These are phyloP conservation scores for Drosophila greeni DNA, from an alignment of 2,888 invertebrate genomes.

Conservation along the genomic window DNA sequence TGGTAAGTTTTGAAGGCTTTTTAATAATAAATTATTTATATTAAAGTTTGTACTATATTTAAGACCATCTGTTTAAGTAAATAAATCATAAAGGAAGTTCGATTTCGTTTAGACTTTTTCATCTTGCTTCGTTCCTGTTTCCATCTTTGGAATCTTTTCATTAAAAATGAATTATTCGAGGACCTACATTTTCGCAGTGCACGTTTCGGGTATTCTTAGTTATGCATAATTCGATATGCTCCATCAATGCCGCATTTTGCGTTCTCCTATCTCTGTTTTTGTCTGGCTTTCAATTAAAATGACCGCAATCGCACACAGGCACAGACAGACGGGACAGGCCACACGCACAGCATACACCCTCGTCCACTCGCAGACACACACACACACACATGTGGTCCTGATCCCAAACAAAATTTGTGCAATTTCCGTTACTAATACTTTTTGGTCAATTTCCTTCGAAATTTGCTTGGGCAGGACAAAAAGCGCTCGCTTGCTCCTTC, in stretches of 20 bases:
- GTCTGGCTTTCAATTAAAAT: slow-evolving; percentile 70
- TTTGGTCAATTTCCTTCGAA: slow-evolving; percentile 69
- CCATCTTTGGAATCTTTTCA: neutral
- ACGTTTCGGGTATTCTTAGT: slow-evolving; percentile 19
- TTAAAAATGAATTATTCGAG: neutral
- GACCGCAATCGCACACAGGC: slow-evolving; percentile 51
- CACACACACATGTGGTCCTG: slow-evolving; percentile 12
- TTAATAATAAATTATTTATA: neutral
- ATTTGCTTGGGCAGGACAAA: slow-evolving; percentile 40
- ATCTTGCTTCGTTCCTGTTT: neutral
- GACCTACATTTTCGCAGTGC: slow-evolving; percentile 13
- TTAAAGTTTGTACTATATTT: neutral
- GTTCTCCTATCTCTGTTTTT: slow-evolving; percentile 27
- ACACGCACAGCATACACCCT: slow-evolving; percentile 6
- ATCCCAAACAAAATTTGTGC: slow-evolving; percentile 62
- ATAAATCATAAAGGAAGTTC: neutral
- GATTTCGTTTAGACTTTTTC: neutral
- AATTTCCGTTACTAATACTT: slow-evolving; percentile 73
- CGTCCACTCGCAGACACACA: slow-evolving; percentile 1
- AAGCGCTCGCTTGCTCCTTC: slow-evolving; percentile 16
- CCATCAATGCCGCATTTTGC: slow-evolving; percentile 58
- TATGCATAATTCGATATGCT: slow-evolving; percentile 68
- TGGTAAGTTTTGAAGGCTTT: neutral
- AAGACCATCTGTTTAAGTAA: neutral
- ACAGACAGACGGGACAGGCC: slow-evolving; percentile 6